phyloP scores from a whole-genome alignment of 2,888 invertebrate genomes.

The Schizotus pectinicornis region DNA sequence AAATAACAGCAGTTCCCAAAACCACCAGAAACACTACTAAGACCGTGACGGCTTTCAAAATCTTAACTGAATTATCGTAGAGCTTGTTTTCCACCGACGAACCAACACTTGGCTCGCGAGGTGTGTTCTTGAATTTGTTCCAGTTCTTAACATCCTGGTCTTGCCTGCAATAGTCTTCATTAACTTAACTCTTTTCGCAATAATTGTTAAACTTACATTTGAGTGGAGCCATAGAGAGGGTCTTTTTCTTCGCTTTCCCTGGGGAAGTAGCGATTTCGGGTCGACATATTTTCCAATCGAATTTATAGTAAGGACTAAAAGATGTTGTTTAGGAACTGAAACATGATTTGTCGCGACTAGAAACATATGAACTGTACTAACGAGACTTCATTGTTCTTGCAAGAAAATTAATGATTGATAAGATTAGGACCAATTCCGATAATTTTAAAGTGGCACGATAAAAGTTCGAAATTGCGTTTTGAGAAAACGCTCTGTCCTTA shows the following conservation, averaged over 20 bases:
- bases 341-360: no score
- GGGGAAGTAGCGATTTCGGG: background rate
- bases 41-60: slow-evolving; percentile 73
- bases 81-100: slow-evolving; percentile 70
- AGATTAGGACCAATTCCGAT: no score
- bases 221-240: slow-evolving; percentile 6
- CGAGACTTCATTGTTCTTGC: background rate
- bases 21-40: slow-evolving; percentile 70
- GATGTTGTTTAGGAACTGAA: no score
- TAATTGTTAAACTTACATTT: slow-evolving; percentile 11
- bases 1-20: slow-evolving; percentile 70
- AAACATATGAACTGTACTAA: no score
- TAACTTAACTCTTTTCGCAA: background rate
- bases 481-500: no score
- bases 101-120: slow-evolving; percentile 70
- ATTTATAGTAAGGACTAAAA: no score
- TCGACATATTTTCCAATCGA: no score
- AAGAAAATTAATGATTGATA: no score
- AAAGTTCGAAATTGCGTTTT: no score
- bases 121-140: slow-evolving; percentile 80
- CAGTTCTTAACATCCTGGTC: slow-evolving; percentile 58
- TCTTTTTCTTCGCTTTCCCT: slow-evolving; percentile 3
- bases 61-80: slow-evolving; percentile 67
- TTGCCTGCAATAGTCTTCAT: slow-evolving; percentile 32
- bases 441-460: no score